Base-by-base conservation (phyloP, 92 coral and sea anemone species). In the Zoanthus gigantus region DNA sequence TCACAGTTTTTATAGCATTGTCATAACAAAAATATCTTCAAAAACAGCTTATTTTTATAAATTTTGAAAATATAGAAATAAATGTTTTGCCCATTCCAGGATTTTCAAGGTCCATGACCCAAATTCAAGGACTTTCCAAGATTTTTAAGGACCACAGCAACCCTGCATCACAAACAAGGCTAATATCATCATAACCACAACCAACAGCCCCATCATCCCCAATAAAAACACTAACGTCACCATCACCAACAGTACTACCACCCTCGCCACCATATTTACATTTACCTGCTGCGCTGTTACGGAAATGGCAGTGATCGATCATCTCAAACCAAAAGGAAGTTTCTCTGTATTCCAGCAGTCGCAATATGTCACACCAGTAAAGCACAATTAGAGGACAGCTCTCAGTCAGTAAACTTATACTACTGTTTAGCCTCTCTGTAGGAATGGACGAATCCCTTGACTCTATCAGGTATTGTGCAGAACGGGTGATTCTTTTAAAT, bases 321-420 rank as follows among this genome's bases (percentile, higher is more conserved):
- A 91, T 84, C 48, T 89, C 92, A 82, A 85, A 93, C 98, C 98
- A 95, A 92, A 91, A 93, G 29, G 93, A 77, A 0, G 88, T 30
- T 77, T 95, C 93, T 61, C 53, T 87, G 88, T 72, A 95, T 79
- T 90, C 80, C 78, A 95, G 76, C 44, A 88, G 81, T 74, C 90
- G 72, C 67, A 95, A 52, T 10, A 95, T 88, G 13, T 91, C 84
- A 78, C 94, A 83, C 98, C 98, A 95, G 56, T 77, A 91, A 65
- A 89, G 83, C 18, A 93, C 98, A 52, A 93, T 71, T 12, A 88
- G 77, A 47, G 98, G 96, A 68, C 88, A 92, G 90, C 92, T 93
- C 78, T 88, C 93, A 82, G 92, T 86, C 74, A 93, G 50, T 67
- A 87, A 81, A 53, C 83, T n/a, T 32, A 93, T 74, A 53, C 86